These are phyloP conservation scores for Ochlodes sylvanus DNA, from an alignment of 2,888 invertebrate genomes.

Conservation along the genomic window DNA sequence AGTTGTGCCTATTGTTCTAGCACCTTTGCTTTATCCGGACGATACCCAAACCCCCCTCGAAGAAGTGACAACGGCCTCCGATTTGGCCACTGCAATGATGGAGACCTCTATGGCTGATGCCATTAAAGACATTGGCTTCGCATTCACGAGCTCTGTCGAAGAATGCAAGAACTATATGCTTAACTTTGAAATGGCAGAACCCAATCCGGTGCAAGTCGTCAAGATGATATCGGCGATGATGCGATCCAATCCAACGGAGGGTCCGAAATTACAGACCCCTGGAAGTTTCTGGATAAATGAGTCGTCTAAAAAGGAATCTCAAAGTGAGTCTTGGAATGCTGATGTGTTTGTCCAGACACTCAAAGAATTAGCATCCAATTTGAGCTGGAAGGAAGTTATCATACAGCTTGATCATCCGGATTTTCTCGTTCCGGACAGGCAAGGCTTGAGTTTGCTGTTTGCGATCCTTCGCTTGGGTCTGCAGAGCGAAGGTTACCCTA, in stretches of 20 bases:
- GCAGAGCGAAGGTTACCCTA: constrained; percentile 72
- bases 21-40: constrained; percentile 91
- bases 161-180: constrained; percentile 91
- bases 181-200: constrained; percentile 65
- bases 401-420: constrained; percentile 93
- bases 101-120: constrained; percentile 91
- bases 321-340: constrained; percentile 91
- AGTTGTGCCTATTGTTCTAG: constrained; percentile 91
- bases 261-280: constrained; percentile 86
- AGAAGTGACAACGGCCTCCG: constrained; percentile 76
- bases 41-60: constrained; percentile 84
- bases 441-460: constrained; percentile 88
- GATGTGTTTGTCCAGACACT: constrained; percentile 94
- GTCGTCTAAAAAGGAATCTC: constrained; percentile 65
- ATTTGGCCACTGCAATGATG: constrained; percentile 75
- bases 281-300: constrained; percentile 80
- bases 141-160: constrained; percentile 91
- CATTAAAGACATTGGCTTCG: constrained; percentile 93
- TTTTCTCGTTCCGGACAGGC: constrained; percentile 91
- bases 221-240: constrained; percentile 26
- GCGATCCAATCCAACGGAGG: constrained; percentile 89
- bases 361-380: constrained; percentile 90
- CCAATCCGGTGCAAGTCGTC: constrained; percentile 3
- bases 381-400: constrained; percentile 94
- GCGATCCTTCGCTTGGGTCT: constrained; percentile 17